Base-by-base conservation (phyloP, 1,140 invertebrate species). In the Tetragnatha versicolor region DNA sequence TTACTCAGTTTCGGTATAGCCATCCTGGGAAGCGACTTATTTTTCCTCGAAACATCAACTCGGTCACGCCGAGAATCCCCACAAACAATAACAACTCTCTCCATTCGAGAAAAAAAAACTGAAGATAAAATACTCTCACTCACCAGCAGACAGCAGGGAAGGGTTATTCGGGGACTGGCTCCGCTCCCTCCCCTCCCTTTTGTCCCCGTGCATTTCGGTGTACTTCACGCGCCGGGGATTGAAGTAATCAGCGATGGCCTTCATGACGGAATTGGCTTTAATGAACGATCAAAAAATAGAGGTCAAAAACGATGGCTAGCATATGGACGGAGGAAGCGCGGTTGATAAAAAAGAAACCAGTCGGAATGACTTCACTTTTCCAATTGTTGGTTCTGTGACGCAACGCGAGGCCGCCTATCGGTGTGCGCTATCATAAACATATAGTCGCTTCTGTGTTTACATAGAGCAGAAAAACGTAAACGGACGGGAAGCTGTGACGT, bases 171-270 rank as follows among this genome's bases (percentile, higher is more conserved):
- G 20, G 22, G 33, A 20, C 14, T 76, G 45, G 39, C 25, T 76
- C 2, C 58, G 42, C 6, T 49, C 33, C 31, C 60, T 12, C 33
- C 27, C 58, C 12, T 22, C 20, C 6, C 63, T 47, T 33, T 53
- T 76, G 17, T 76, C 65, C 39, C 65, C 61, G 25, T 76, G 73
- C 45, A 76, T 65, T 47, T 76, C 73, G 49, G 33, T 49, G 31
- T 76, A 76, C 25, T 76, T 76, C 7, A 65, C 51, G 37, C 45
- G 49, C 29, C 65, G 60, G 7, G 42, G n/a, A 33, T 65, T 63
- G 22, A 76, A 76, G 31, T 76, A 76, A 65, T 76, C 73, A 22
- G 73, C 25, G 9, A 76, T 75, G 73, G 73, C 73, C 60, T 76
- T 76, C 73, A 76, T 76, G n/a, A 39, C 73, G 33, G 55, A 27